phyloP scores from a whole-genome alignment of 2,888 invertebrate genomes.

The Meganola albula region DNA sequence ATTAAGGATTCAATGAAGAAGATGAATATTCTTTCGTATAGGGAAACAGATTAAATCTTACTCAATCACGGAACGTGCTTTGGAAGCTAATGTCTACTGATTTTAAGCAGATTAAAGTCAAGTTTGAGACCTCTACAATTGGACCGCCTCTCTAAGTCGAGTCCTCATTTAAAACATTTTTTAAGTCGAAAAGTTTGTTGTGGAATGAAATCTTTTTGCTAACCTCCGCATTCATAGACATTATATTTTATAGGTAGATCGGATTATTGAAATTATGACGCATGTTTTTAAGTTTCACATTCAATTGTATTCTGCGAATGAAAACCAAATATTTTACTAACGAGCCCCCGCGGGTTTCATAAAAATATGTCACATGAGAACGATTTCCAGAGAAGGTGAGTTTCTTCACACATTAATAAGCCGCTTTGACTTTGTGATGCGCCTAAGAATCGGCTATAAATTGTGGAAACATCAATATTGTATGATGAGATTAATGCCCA shows the following conservation, averaged over 20 bases:
- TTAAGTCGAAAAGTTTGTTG: conserved; percentile 37
- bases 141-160: conserved; percentile 36
- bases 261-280: conserved; percentile 61
- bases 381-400: conserved; percentile 57
- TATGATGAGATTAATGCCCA: conserved; percentile 75
- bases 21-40: conserved; percentile 47
- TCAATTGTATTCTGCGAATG: conserved; percentile 71
- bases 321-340: conserved; percentile 65
- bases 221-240: conserved; percentile 32
- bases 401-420: conserved; percentile 76
- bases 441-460: conserved; percentile 64
- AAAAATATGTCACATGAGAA: conserved; percentile 61
- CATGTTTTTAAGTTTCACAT: conserved; percentile 66
- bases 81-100: conserved; percentile 59
- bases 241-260: conserved; percentile 36
- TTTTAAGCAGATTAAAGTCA: conserved; percentile 66
- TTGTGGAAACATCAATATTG: conserved; percentile 73
- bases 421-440: conserved; percentile 68
- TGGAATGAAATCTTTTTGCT: conserved; percentile 44
- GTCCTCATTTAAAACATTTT: conserved; percentile 43
- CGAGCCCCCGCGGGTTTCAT: conserved; percentile 56
- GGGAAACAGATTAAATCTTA: conserved; percentile 67
- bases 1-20: conserved; percentile 51
- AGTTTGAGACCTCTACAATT: conserved; percentile 49
- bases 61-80: conserved; percentile 67